These are phyloP conservation scores for Tychaedon coryphoeus DNA, from an alignment of 2,113 vertebrate species.

Conservation along the genomic window DNA sequence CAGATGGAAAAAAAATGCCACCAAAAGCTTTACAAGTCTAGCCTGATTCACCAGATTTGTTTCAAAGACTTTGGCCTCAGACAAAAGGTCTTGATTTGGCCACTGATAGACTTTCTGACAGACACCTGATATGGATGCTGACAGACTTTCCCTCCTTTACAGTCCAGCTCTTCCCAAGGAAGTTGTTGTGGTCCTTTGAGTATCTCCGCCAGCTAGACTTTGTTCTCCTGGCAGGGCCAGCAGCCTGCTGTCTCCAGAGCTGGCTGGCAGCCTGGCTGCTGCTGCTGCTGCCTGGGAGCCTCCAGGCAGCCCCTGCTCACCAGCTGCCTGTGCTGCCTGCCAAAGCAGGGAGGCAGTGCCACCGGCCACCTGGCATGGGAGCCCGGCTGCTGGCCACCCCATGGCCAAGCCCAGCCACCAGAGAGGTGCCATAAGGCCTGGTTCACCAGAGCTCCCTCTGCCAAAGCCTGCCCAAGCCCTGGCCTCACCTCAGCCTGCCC, in stretches of 20 bases:
- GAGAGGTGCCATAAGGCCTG: neutral
- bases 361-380: neutral
- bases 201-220: neutral
- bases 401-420: neutral
- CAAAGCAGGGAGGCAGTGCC: neutral
- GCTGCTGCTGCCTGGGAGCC: slow-evolving; percentile 32
- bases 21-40: neutral
- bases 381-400: neutral
- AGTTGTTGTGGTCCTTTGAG: neutral
- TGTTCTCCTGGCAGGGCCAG: neutral
- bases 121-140: neutral
- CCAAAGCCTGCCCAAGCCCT: neutral
- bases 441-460: neutral
- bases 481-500: neutral
- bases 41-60: neutral
- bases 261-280: slow-evolving; percentile 42
- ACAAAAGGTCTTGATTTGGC: neutral
- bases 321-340: slow-evolving; percentile 39
- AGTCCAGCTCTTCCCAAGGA: neutral
- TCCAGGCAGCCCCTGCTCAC: neutral
- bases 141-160: neutral
- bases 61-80: neutral
- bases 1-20: neutral
- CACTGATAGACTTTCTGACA: neutral
- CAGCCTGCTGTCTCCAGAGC: neutral